Evolutionary conservation across 2,888 invertebrate species (phyloP), one percentile per base, ranked within the genome.

Genomic region (Yponomeuta cagnagella): DNA sequence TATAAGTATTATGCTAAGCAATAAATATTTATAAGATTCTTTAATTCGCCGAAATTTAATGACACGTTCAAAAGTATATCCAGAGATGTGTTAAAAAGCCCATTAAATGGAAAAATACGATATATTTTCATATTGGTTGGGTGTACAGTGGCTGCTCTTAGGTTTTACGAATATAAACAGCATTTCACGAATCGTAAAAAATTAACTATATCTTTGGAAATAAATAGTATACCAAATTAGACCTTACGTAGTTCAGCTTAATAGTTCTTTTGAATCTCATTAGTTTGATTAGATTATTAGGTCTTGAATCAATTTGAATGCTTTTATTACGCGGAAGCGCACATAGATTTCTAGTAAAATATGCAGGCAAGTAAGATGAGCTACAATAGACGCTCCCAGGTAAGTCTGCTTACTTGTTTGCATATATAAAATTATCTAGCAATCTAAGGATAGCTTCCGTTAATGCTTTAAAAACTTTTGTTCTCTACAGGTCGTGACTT

Each of bases 111-210:
- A 33, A 33, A 2, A 33, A 33, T 43, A 37, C 1, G 43, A 43
- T 43, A 43, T 43, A 43, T 37, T 37, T 37, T 2, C 43, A 43
- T 43, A 8, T 5, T 43, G 43, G 43, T 43, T 43, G 8, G 43
- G 8, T 43, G 43, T 43, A 43, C 3, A 43, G 6, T 8, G 43
- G 43, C 33, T 43, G 8, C 37, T 37, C 37, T 2, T 1, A 37
- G 5, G 37, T 37, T 37, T 37, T 37, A 37, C 37, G 37, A 37
- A 2, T 37, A 4, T 1, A 33, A 30, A 10, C 65, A 65, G 65
- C 65, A 65, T 65, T 10, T 30, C 65, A 65, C 31, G 65, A 65
- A 65, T 65, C 65, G 65, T 65, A 31, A 65, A 31, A 43, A 65
- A 33, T 31, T 15, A 65, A 31, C 9, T 64, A 30, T 6, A 37